Evolutionary conservation across 2,113 vertebrate species (phyloP).

Genomic region (Turnix velox): DNA sequence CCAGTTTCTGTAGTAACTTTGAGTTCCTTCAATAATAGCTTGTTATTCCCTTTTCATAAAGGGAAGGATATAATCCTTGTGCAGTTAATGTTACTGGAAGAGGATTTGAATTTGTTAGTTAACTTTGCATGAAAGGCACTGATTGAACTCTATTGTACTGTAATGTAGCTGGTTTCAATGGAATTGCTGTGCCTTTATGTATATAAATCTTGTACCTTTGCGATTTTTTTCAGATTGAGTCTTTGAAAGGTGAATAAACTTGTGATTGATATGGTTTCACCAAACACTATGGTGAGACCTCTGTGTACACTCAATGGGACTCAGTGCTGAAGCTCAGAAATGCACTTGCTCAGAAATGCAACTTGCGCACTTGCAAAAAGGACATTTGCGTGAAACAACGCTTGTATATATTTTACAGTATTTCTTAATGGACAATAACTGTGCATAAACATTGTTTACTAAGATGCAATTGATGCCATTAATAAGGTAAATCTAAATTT

Average conservation of each 20-base stretch:
- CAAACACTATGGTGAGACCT: background rate
- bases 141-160: constrained; percentile 59
- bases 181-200: constrained; percentile 65
- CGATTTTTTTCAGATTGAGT: constrained; percentile 43
- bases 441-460: constrained; percentile 51
- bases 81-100: background rate
- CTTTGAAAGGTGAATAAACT: constrained; percentile 8
- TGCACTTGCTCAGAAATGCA: constrained; percentile 20
- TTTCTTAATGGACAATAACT: constrained; percentile 54
- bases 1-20: background rate
- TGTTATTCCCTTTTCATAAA: background rate
- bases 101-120: constrained; percentile 28
- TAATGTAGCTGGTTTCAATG: constrained; percentile 54
- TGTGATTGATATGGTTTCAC: constrained; percentile 11
- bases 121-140: constrained; percentile 56
- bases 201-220: constrained; percentile 44
- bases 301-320: background rate
- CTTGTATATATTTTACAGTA: constrained; percentile 63
- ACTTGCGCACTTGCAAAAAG: background rate
- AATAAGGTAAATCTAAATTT: constrained; percentile 29
- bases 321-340: constrained; percentile 13
- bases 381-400: constrained; percentile 30
- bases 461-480: constrained; percentile 24
- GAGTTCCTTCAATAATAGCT: background rate
- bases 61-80: background rate